These are phyloP conservation scores for Microctenopoma lineatum DNA, from an alignment of 2,797 vertebrate genomes.

Conservation along the genomic window DNA sequence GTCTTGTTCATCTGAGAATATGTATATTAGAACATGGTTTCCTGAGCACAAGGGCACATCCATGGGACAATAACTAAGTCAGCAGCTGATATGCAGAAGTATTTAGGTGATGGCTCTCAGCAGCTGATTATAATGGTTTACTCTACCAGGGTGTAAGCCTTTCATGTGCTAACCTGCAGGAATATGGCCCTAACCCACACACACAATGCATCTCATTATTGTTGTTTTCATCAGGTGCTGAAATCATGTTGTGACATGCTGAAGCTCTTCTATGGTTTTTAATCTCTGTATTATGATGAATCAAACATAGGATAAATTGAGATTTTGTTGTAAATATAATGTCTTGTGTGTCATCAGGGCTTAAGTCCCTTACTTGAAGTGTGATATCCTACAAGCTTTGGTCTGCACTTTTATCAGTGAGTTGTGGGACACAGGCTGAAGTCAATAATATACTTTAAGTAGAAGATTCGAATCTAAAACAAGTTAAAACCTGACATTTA, in stretches of 20 bases:
- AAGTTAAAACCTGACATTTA: background rate
- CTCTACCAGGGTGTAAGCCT: background rate
- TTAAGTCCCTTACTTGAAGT: slow-evolving; percentile 23
- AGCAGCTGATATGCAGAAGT: no score
- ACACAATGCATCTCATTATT: slow-evolving; percentile 2
- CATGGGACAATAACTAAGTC: background rate
- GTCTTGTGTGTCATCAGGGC: background rate
- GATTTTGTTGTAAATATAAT: slow-evolving; percentile 38
- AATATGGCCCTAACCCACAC: background rate
- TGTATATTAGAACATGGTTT: background rate
- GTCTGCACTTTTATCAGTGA: background rate
- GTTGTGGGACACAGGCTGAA: background rate
- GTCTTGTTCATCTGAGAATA: background rate
- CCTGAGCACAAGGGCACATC: background rate
- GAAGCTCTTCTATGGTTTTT: slow-evolving; percentile 11
- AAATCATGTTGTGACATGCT: slow-evolving; percentile 57
- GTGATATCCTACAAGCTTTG: slow-evolving; percentile 1
- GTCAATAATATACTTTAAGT: background rate
- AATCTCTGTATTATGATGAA: slow-evolving; percentile 39
- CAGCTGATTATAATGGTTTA: slow-evolving; percentile 20
- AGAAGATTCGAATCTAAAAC: no score
- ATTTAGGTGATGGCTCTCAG: background rate
- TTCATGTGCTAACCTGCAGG: slow-evolving; percentile 48
- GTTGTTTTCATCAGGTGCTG: slow-evolving; percentile 34
- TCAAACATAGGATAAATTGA: slow-evolving; percentile 13